phyloP scores from a whole-genome alignment of 2,113 vertebrate species.

The Garra rufa region DNA sequence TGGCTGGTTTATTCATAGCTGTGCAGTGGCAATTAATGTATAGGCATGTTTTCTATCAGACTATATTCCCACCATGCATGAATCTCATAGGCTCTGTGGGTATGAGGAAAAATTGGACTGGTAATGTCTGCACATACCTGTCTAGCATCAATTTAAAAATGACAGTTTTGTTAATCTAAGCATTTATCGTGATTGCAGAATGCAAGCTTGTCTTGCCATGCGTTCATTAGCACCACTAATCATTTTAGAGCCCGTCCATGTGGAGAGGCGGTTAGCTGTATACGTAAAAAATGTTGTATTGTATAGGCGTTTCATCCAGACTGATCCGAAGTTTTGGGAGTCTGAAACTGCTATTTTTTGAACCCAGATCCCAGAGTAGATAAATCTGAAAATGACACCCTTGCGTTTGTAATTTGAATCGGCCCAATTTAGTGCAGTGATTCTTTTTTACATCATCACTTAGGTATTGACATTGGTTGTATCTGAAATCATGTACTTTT shows the following conservation, averaged over 20 bases:
- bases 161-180: constrained; percentile 14
- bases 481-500: too few relatives aligned
- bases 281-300: too few relatives aligned
- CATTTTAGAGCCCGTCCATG: too few relatives aligned
- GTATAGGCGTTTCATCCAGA: too few relatives aligned
- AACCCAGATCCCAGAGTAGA: too few relatives aligned
- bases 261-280: too few relatives aligned
- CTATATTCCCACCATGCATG: constrained; percentile 44
- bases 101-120: constrained; percentile 58
- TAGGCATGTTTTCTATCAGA: constrained; percentile 62
- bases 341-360: too few relatives aligned
- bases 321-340: too few relatives aligned
- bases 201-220: neutral
- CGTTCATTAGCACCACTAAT: neutral
- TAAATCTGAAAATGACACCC: too few relatives aligned
- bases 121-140: constrained; percentile 56
- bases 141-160: constrained; percentile 22
- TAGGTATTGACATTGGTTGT: too few relatives aligned
- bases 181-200: neutral
- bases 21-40: constrained; percentile 64
- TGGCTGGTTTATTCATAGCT: constrained; percentile 52
- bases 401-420: too few relatives aligned
- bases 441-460: neutral
- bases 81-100: constrained; percentile 51
- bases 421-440: neutral